phyloP scores from a whole-genome alignment of 1,140 invertebrate genomes.

The Gonatopus flavifemur region DNA sequence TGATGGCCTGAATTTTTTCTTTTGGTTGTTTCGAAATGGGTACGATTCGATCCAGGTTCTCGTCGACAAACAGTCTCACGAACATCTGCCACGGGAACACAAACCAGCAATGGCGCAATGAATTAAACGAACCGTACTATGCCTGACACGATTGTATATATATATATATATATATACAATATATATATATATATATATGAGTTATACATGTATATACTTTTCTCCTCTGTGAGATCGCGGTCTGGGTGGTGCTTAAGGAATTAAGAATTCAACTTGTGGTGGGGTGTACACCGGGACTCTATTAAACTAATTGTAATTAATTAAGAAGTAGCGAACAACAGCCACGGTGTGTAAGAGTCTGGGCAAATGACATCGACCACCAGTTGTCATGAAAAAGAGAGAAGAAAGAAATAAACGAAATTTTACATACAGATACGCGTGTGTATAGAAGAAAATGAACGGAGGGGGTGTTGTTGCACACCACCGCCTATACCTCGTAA shows the following conservation, averaged over 20 bases:
- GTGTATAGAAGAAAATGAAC: background rate
- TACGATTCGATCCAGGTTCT: slow-evolving; percentile 93
- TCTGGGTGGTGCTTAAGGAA: slow-evolving; percentile 37
- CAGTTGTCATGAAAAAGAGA: too few species aligned
- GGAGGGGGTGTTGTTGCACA: too few species aligned
- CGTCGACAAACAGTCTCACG: slow-evolving; percentile 93
- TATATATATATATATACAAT: too few species aligned
- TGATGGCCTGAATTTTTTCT: slow-evolving; percentile 96
- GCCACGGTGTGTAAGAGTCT: too few species aligned
- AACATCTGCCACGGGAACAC: slow-evolving; percentile 80
- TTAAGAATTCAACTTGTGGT: slow-evolving; percentile 44
- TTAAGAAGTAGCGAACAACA: slow-evolving; percentile 38
- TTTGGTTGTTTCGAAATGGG: slow-evolving; percentile 97
- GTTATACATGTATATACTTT: background rate
- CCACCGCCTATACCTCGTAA: too few species aligned
- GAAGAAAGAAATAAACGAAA: background rate
- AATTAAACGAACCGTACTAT: slow-evolving; percentile 26
- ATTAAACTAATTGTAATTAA: slow-evolving; percentile 57
- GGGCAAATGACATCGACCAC: too few species aligned
- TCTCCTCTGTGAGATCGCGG: slow-evolving; percentile 14
- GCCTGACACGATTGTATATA: background rate
- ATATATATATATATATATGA: too few species aligned
- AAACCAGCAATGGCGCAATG: slow-evolving; percentile 25
- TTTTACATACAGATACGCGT: background rate
- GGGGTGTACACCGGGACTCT: slow-evolving; percentile 33